Conservation (phyloP, 2,888 invertebrate species). For the Dynastes hyllus region DNA sequence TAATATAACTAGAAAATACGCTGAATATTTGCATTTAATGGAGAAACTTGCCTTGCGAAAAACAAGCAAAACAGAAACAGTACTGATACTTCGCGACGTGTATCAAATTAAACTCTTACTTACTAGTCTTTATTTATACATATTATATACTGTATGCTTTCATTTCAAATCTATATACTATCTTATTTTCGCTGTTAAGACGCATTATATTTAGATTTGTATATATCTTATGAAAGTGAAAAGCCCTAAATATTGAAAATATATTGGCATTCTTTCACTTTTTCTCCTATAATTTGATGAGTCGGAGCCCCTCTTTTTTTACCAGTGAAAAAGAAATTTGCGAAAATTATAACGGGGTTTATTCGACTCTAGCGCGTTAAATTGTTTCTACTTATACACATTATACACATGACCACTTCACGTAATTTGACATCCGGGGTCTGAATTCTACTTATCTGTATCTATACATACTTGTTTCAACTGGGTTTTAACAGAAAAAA, state of each 20-base stretch:
- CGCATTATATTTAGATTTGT: constrained; percentile 27
- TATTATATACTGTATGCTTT: constrained; percentile 35
- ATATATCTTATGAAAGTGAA: constrained; percentile 61
- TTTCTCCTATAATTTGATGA: constrained; percentile 18
- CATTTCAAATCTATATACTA: constrained; percentile 8
- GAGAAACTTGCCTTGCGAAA: background rate
- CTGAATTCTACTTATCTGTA: background rate
- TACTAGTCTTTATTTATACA: constrained; percentile 43
- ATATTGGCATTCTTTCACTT: constrained; percentile 63
- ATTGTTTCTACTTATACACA: background rate
- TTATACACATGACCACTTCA: background rate
- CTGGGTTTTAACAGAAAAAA: constrained; percentile 2
- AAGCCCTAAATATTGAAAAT: constrained; percentile 67
- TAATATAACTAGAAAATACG: constrained; percentile 68
- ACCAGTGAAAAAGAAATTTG: constrained; percentile 34
- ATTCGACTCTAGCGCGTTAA: constrained; percentile 16
- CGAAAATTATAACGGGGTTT: constrained; percentile 26
- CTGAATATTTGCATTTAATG: background rate
- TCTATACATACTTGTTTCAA: constrained; percentile 4
- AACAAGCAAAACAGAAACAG: background rate
- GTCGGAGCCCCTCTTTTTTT: constrained; percentile 41
- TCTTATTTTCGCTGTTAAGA: constrained; percentile 5
- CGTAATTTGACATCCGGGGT: background rate
- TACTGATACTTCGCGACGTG: constrained; percentile 12
- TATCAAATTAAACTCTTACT: constrained; percentile 46